Evolutionary conservation across 2,888 invertebrate genomes (phyloP), one percentile per base, ranked within the genome.

Genomic region (Noctua janthe): DNA sequence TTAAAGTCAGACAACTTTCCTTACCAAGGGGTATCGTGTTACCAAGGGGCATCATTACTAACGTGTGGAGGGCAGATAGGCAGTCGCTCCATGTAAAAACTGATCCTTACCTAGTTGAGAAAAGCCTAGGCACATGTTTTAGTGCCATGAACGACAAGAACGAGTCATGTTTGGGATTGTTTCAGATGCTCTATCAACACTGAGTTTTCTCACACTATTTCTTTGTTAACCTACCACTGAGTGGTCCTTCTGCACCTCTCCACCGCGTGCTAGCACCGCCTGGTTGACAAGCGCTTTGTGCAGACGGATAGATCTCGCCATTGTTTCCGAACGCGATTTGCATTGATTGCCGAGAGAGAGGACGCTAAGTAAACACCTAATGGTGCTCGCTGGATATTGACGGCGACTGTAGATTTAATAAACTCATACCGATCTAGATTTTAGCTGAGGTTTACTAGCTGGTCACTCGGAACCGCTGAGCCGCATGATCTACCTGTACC

Each of bases 261-360:
- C 20, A 0, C 5, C 7, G 15, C 1, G 23, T 7, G 69, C 70
- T 15, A 1, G 39, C 23, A 17, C 20, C 81, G 74, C 39, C 77
- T 71, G 87, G 67, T 74, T 78, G 88, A 85, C 86, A 81, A 71
- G 76, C 72, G 84, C 86, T 86, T 86, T 78, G 88, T 87, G 81
- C 71, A 62, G 76, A 73, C 76, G 73, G 86, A 88, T 82, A 83
- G 86, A 86, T 87, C 78, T 56, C 64, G 71, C 86, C 71, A 87
- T 87, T 87, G 88, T 87, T 77, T 78, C 80, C 71, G 86, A 82
- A 78, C 80, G 78, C 76, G 76, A 81, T 84, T 80, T 87, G 87
- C 89, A 88, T 82, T 87, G 84, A 86, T 83, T 86, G 86, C 67
- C 66, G 86, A 83, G 81, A 35, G 51, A 64, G 76, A 59, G 56